These are phyloP conservation scores for Gila robusta DNA, from an alignment of 2,797 vertebrate species.

Conservation along the genomic window DNA sequence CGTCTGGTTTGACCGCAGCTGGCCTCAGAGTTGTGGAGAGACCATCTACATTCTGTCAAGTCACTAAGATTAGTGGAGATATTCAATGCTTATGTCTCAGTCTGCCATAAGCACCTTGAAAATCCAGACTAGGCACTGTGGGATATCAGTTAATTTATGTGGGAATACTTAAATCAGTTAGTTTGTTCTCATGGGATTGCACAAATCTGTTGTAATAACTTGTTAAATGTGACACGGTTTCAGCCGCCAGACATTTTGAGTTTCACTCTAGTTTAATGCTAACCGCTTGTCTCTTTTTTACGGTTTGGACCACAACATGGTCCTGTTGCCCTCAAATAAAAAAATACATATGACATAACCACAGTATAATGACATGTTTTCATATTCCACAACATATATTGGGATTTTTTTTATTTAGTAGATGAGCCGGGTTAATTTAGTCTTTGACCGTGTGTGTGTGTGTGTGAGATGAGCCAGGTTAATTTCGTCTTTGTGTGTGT, in stretches of 20 bases:
- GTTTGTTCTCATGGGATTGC: conserved; percentile 55
- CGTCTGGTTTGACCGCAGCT: conserved; percentile 26
- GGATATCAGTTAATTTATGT: conserved; percentile 42
- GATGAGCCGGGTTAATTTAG: conserved; percentile 47
- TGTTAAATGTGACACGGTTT: conserved; percentile 32
- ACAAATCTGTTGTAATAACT: conserved; percentile 44
- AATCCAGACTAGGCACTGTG: conserved; percentile 31
- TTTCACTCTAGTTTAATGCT: conserved; percentile 44
- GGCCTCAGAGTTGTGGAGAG: conserved; percentile 21
- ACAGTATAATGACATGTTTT: conserved; percentile 74
- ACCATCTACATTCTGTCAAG: conserved; percentile 34
- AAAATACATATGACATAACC: conserved; percentile 69
- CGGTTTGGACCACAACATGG: conserved; percentile 51
- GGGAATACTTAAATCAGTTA: conserved; percentile 44
- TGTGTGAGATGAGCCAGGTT: conserved; percentile 37
- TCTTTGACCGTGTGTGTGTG: conserved; percentile 21
- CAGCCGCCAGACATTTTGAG: conserved; percentile 35
- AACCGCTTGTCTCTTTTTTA: conserved; percentile 65
- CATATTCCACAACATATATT: conserved; percentile 68
- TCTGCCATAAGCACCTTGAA: conserved; percentile 33
- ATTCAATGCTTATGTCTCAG: conserved; percentile 61
- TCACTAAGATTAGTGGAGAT: conserved; percentile 45
- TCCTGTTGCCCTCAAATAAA: conserved; percentile 65
- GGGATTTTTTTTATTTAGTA: conserved; percentile 67
- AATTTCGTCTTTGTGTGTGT: background rate